Evolutionary conservation across 2,113 vertebrate genomes (phyloP), one percentile per base, ranked within the genome.

Genomic region (Coturnix japonica): DNA sequence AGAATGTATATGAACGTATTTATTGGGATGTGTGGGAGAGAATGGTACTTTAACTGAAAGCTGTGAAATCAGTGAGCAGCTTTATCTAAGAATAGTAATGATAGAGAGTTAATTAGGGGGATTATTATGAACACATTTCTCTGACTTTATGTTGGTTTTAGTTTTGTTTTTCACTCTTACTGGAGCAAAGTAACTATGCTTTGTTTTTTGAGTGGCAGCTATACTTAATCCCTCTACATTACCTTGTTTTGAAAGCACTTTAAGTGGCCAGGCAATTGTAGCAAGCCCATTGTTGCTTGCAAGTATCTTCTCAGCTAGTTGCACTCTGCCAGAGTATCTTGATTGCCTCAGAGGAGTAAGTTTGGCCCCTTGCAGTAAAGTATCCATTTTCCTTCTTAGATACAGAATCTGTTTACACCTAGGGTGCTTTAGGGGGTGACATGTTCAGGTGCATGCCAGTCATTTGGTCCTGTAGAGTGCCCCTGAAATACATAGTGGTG

Each of bases 51-150:
- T 53, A 25, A 46, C 74, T 78, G 78, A 87, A 95, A 70, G 83
- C 86, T 8, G 5, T 79, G 86, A 91, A 93, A 91, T 91, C 78
- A 92, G 74, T n/a, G 75, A 94, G 84, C 15, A 61, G 35, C 71
- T 92, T 95, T 93, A 70, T 94, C 77, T 91, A 79, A 81, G n/a
- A 94, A 93, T 90, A 90, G 74, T 90, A 89, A 92, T 46, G 66
- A 84, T 63, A 73, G 28, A 43, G 54, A 73, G 25, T 90, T 94
- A 93, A 95, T 95, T 89, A 93, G 63, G 92, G 19, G 18, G 49
- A 79, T 91, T 79, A 87, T 82, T 89, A 80, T 33, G 39, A 89
- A 89, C 85, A 79, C 0, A 7, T 91, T 85, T 92, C 28, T 70
- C 31, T 54, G 49, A 84, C 28, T 28, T 33, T 85, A 23, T 8